Evolutionary conservation across 2,888 invertebrate species (phyloP), one percentile per base, ranked within the genome.

Genomic region (Drosophila barbarae): DNA sequence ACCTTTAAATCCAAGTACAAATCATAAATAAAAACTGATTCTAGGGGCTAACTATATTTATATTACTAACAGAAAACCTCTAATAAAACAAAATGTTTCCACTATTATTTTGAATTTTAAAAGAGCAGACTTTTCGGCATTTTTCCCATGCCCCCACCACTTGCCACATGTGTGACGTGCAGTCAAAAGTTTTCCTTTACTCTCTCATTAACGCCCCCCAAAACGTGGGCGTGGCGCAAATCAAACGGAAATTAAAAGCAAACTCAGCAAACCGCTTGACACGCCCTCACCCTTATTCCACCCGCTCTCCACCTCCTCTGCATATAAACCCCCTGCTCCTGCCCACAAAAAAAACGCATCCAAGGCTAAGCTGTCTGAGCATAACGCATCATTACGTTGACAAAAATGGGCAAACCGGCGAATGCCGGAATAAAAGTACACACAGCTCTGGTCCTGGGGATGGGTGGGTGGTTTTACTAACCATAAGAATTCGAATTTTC

Each of bases 301-400:
- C n/a, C 2, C 9, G 8, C 1, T 7, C 6, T 26, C 26, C 26
- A 26, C 26, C 26, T 26, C 26, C 26, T 1, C 26, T 23, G 1
- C 23, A 4, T 23, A 23, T 23, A 23, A 3, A 1, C 7, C 34
- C 38, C 26, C 23, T 23, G 12, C 41, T 23, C 2, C 9, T 7
- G 13, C 15, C 4, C 18, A 56, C 34, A 13, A 47, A 42, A 18
- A 18, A 15, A 65, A 60, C 72, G 54, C 65, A 65, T 51, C 30
- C 54, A 54, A 23, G 46, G 54, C 54, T 65, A 64, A 67, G 69
- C 69, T 68, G 69, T 69, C 69, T 71, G 65, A 79, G 79, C 71
- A 73, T 71, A 76, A 79, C 82, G 83, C 77, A 74, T 78, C 83
- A 78, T 78, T 78, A 78, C 74, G 69, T 74, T 64, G 71, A 76